Evolutionary conservation across 2,888 invertebrate genomes (phyloP).

Genomic region (Drosophila diplacantha): DNA sequence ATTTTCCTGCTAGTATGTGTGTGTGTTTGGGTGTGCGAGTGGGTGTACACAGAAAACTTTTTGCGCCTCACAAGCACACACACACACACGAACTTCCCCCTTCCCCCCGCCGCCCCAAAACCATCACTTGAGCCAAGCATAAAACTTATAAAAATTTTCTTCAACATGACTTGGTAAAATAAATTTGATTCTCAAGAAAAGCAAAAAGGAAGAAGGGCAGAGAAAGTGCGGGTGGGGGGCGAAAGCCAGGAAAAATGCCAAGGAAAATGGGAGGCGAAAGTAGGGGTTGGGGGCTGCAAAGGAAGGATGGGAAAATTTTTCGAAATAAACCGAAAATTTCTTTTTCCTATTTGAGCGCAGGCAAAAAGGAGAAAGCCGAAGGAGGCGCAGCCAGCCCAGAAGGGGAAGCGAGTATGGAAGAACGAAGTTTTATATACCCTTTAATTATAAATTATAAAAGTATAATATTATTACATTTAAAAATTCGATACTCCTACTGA

Average conservation of each 20-base stretch:
- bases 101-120: constrained; percentile 33
- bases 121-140: constrained; percentile 64
- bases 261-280: constrained; percentile 13
- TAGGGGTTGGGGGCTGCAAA: constrained; percentile 4
- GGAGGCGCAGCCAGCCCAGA: constrained; percentile 33
- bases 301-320: constrained; percentile 38
- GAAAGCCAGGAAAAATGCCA: constrained; percentile 25
- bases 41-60: constrained; percentile 56
- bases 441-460: not conserved
- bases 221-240: constrained; percentile 45
- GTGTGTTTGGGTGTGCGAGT: constrained; percentile 28
- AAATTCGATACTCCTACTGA: not conserved
- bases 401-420: constrained; percentile 9
- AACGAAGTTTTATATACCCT: not conserved
- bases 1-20: constrained; percentile 50
- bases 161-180: constrained; percentile 77
- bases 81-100: constrained; percentile 25
- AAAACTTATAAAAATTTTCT: constrained; percentile 77
- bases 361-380: constrained; percentile 38
- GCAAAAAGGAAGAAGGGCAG: constrained; percentile 53
- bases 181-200: constrained; percentile 77
- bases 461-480: not conserved
- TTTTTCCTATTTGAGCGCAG: constrained; percentile 58
- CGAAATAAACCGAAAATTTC: constrained; percentile 66
- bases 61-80: constrained; percentile 38